phyloP scores from a whole-genome alignment of 1,140 invertebrate species.

The Hypsibius dujardini region DNA sequence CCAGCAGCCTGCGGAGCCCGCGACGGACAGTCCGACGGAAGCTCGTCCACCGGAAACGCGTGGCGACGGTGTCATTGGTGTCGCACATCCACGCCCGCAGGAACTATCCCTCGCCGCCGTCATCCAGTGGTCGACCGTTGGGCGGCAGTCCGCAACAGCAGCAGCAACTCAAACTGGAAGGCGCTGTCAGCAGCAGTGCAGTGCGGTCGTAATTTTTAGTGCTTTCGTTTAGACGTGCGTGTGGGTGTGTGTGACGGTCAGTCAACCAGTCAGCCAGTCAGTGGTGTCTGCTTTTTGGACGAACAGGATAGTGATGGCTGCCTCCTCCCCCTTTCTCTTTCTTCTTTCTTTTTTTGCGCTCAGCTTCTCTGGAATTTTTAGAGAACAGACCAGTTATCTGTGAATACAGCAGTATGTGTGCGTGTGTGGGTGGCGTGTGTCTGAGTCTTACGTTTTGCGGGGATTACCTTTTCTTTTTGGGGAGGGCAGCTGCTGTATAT shows the following conservation, averaged over 20 bases:
- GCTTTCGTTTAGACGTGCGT: neutral
- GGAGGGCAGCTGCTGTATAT: too few relatives aligned
- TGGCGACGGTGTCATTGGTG: neutral
- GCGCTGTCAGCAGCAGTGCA: neutral
- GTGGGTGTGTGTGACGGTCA: neutral
- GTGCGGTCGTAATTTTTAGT: neutral
- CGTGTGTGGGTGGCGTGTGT: too few relatives aligned
- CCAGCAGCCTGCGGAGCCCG: neutral
- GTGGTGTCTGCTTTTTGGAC: too few relatives aligned
- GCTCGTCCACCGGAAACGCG: neutral
- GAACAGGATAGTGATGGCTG: too few relatives aligned
- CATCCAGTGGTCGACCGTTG: neutral
- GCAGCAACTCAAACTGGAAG: neutral
- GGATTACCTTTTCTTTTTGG: too few relatives aligned
- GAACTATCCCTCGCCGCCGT: neutral
- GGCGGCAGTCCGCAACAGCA: neutral
- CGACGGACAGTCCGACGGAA: neutral
- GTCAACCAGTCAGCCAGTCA: too few relatives aligned
- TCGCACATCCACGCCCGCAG: too few relatives aligned
- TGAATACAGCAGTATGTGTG: too few relatives aligned
- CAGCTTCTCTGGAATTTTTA: too few relatives aligned
- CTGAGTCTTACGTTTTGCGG: too few relatives aligned
- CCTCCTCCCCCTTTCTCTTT: slow-evolving; percentile 4
- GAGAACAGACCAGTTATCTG: too few relatives aligned
- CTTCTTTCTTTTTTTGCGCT: slow-evolving; percentile 10